Conservation (phyloP, 2,113 vertebrate genomes). For the Scytalopus superciliaris region DNA sequence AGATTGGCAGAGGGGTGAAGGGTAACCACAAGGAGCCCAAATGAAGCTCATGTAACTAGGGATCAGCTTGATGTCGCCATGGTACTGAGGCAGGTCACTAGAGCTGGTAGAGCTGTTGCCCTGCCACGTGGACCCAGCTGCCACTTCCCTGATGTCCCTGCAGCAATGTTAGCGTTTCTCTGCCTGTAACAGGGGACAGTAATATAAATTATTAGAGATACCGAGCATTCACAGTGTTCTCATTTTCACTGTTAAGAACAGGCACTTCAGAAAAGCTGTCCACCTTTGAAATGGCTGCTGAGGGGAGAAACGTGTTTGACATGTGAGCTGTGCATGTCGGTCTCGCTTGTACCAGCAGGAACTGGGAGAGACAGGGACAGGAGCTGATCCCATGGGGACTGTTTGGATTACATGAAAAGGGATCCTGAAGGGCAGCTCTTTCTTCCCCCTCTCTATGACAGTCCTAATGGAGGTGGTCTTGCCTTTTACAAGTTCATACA, state of each 20-base stretch:
- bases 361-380: not conserved
- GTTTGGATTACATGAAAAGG: not conserved
- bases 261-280: not conserved
- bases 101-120: fast-evolving
- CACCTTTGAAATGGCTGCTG: not conserved
- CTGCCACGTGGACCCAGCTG: not conserved
- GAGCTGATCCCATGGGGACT: not conserved
- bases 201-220: not conserved
- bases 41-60: not conserved
- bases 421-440: not conserved
- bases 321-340: not conserved
- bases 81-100: not conserved
- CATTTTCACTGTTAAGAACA: not conserved
- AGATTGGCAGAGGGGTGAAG: not conserved
- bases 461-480: not conserved
- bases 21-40: not conserved
- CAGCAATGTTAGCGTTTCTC: not conserved
- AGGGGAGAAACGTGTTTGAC: not conserved
- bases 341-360: fast-evolving
- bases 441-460: not conserved
- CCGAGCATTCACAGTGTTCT: not conserved
- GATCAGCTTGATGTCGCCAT: not conserved
- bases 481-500: not conserved
- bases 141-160: not conserved
- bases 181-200: not conserved